These are phyloP conservation scores for Macrosoma leucophasiata DNA, from an alignment of 2,888 invertebrate genomes.

Conservation along the genomic window DNA sequence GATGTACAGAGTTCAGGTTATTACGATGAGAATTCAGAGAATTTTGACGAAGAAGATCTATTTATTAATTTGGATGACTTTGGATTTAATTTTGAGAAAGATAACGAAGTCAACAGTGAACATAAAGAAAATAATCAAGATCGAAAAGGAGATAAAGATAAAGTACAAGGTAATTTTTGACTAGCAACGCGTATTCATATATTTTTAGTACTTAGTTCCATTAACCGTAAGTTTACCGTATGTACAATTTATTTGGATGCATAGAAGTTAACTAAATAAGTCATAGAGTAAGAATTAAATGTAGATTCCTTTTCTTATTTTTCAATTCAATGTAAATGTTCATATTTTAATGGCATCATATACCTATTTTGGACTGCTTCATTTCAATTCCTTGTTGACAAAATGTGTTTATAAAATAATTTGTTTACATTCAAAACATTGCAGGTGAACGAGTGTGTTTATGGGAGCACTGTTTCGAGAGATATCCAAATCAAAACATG, in stretches of 20 bases:
- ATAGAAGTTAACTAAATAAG: too few relatives aligned
- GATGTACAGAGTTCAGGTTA: slow-evolving; percentile 60
- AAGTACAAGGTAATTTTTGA: slow-evolving; percentile 50
- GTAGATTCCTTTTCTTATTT: too few relatives aligned
- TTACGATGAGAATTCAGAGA: slow-evolving; percentile 63
- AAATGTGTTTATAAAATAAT: neutral
- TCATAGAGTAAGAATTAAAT: too few relatives aligned
- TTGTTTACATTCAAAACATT: slow-evolving; percentile 34
- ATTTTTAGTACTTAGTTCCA: too few relatives aligned
- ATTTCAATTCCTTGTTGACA: slow-evolving; percentile 1
- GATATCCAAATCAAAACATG: slow-evolving; percentile 85
- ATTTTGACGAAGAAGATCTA: slow-evolving; percentile 64
- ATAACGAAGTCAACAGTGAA: slow-evolving; percentile 33
- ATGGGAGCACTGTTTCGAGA: slow-evolving; percentile 90
- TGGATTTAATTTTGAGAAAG: slow-evolving; percentile 53
- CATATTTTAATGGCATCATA: neutral
- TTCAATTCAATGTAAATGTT: neutral
- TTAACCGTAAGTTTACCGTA: too few relatives aligned
- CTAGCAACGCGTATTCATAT: too few relatives aligned
- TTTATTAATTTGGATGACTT: slow-evolving; percentile 66
- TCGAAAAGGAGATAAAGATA: slow-evolving; percentile 46
- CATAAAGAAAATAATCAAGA: slow-evolving; percentile 30
- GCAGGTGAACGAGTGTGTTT: slow-evolving; percentile 78
- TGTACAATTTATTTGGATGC: too few relatives aligned
- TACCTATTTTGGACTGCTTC: neutral